Base-by-base conservation (phyloP, 2,888 invertebrate genomes). In the Autographa gamma region DNA sequence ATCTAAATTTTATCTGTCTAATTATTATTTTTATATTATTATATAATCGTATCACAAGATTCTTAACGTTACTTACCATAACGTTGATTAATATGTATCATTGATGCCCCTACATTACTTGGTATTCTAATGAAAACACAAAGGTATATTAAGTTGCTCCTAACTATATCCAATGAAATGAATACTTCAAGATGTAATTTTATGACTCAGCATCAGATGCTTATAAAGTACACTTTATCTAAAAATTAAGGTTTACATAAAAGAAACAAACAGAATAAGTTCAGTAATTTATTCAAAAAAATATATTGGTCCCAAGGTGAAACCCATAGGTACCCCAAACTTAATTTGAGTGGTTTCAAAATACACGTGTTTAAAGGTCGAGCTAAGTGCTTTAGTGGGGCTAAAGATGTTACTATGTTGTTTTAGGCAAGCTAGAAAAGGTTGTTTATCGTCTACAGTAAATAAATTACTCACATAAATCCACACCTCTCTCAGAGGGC, bases 391-490 rank as follows among this genome's bases (percentile, higher is more conserved):
- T n/a, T n/a, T 48, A n/a, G 48, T n/a, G n/a, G 7, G 8, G 48
- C 48, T 48, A 14, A 48, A 48, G 48, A 48, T 48, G 48, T n/a
- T n/a, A 48, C 48, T 48, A n/a, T 48, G 48, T 48, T n/a, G 48
- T 48, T 48, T 43, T 48, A 48, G 48, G 48, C 48, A n/a, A n/a
- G n/a, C 48, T 48, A 48, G n/a, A 48, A 48, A 48, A 48, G 48
- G 48, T 48, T 56, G 56, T 19, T 56, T 56, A 56, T 19, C n/a
- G n/a, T 25, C 56, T 56, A 13, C 56, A 25, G 56, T 56, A 56
- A 56, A 25, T 56, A 56, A 48, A 48, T 48, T 48, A 48, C 48
- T n/a, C 48, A n/a, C 48, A 48, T 48, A 48, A 48, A 48, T 48
- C n/a, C 48, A 48, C 48, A 48, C 48, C 48, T 48, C n/a, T 48